Conservation (phyloP, 2,888 invertebrate genomes). For the Andricus quercusramuli region DNA sequence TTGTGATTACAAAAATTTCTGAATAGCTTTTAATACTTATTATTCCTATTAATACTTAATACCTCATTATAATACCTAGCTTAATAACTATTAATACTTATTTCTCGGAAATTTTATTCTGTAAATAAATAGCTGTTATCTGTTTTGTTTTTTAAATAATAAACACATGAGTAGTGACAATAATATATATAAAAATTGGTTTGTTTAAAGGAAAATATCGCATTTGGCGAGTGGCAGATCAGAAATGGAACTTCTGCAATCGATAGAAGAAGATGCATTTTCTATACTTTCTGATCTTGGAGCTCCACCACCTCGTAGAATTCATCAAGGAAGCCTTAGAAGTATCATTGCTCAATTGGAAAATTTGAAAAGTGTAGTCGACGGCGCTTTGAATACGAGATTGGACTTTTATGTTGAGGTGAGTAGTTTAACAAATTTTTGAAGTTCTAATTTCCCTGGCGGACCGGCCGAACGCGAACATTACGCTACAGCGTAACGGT, state of each 20-base stretch:
- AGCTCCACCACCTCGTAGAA: constrained; percentile 70
- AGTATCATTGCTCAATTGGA: constrained; percentile 65
- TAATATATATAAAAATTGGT: constrained; percentile 3
- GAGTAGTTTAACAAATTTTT: constrained; percentile 33
- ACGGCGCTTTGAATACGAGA: constrained; percentile 67
- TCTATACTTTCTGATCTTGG: constrained; percentile 69
- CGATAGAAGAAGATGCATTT: constrained; percentile 71
- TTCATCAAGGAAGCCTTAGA: constrained; percentile 66
- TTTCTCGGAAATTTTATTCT: no score
- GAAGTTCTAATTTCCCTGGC: no score
- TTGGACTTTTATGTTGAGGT: constrained; percentile 76
- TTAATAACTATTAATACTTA: no score
- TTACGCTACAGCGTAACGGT: no score
- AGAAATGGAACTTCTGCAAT: constrained; percentile 68
- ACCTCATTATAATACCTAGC: no score
- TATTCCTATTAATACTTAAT: no score
- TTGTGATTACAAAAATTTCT: no score
- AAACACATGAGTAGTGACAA: background rate
- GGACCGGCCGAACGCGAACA: no score
- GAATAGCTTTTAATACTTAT: no score
- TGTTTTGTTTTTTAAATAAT: no score
- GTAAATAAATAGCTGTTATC: no score
- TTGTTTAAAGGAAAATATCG: constrained; percentile 61
- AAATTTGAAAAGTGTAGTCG: constrained; percentile 65
- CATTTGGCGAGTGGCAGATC: constrained; percentile 61